Evolutionary conservation across 2,797 vertebrate species (phyloP).

Genomic region (Centropyge bicolor): DNA sequence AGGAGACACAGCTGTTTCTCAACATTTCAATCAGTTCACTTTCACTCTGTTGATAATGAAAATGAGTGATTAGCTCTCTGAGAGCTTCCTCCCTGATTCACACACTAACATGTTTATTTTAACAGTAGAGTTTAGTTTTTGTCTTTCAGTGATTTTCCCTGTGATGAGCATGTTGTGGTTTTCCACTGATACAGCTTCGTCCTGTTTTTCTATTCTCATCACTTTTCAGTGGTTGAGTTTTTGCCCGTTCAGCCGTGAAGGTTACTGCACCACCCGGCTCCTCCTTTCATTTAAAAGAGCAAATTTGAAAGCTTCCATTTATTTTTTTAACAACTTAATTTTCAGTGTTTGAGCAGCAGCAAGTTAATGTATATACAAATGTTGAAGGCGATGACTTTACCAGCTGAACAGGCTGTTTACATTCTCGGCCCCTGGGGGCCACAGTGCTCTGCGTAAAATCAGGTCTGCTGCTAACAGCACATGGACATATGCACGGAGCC

Average conservation of each 20-base stretch:
- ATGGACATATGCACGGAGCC: constrained; percentile 59
- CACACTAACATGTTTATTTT: background rate
- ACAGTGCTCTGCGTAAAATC: constrained; percentile 34
- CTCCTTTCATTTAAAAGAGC: background rate
- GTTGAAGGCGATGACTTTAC: background rate
- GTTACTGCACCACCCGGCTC: background rate
- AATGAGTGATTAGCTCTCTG: background rate
- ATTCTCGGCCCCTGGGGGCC: constrained; percentile 16
- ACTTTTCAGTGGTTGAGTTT: background rate
- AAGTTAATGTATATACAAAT: constrained; percentile 9
- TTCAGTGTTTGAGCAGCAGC: background rate
- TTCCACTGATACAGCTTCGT: background rate
- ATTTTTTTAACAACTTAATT: background rate
- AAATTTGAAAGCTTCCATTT: background rate
- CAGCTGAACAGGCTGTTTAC: constrained; percentile 4
- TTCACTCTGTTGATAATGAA: background rate
- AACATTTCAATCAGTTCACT: background rate
- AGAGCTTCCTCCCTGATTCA: background rate
- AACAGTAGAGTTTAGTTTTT: background rate
- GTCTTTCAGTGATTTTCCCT: background rate
- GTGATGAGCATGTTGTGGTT: background rate
- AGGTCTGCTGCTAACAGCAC: constrained; percentile 49
- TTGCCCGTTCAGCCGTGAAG: background rate
- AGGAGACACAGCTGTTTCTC: background rate
- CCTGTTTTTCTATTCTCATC: background rate